These are phyloP conservation scores for Characodon lateralis DNA, from an alignment of 2,797 vertebrate species.

Conservation along the genomic window DNA sequence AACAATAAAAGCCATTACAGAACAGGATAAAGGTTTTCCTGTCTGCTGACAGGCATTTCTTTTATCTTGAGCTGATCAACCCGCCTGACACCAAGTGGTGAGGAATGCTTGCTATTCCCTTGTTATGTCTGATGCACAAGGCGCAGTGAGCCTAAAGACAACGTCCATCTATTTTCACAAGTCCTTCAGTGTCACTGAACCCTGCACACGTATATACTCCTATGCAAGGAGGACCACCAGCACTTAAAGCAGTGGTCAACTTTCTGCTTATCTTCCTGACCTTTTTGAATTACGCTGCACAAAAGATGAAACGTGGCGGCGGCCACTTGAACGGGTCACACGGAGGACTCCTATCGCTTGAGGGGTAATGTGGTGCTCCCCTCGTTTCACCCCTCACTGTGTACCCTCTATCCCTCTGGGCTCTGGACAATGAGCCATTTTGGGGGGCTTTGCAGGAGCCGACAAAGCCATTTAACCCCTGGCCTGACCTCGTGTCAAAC, in stretches of 20 bases:
- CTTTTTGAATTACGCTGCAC: constrained; percentile 68
- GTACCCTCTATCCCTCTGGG: constrained; percentile 58
- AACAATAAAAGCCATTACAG: background rate
- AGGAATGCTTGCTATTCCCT: constrained; percentile 65
- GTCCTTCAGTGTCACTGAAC: constrained; percentile 63
- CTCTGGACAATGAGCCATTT: constrained; percentile 80
- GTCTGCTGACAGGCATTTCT: constrained; percentile 13
- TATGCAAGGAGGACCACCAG: constrained; percentile 63
- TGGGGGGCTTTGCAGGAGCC: constrained; percentile 60
- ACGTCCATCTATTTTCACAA: constrained; percentile 70
- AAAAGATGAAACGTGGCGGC: constrained; percentile 73
- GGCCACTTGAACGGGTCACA: constrained; percentile 63
- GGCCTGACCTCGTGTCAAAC: constrained; percentile 79
- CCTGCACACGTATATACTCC: constrained; percentile 46
- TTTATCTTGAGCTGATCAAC: constrained; percentile 17
- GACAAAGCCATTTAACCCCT: constrained; percentile 79
- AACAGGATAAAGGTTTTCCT: background rate
- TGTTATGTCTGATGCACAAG: constrained; percentile 74
- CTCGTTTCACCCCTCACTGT: constrained; percentile 64
- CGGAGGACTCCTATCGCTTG: constrained; percentile 74
- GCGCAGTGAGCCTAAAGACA: constrained; percentile 57
- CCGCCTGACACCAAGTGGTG: constrained; percentile 25
- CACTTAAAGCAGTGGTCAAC: constrained; percentile 65
- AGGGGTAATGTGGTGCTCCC: constrained; percentile 45
- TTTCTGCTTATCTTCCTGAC: constrained; percentile 72